These are phyloP conservation scores for Busseola fusca DNA, from an alignment of 2,888 invertebrate genomes.

Conservation along the genomic window DNA sequence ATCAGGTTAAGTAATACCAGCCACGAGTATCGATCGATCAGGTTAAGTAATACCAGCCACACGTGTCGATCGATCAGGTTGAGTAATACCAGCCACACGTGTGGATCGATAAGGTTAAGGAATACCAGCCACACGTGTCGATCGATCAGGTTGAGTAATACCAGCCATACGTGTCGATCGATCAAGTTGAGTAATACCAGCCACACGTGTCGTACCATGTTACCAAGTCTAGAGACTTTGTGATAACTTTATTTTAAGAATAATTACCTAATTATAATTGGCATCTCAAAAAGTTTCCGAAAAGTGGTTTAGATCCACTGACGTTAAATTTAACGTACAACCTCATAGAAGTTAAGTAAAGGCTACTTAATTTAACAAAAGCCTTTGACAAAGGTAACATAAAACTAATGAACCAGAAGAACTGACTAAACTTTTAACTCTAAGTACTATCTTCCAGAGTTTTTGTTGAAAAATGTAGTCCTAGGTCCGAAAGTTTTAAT, in stretches of 20 bases:
- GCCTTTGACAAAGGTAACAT: conserved; percentile 9
- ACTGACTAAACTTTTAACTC: conserved; percentile 23
- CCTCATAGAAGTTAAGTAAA: not conserved
- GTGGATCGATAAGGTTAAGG: too few relatives aligned
- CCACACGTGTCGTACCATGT: too few relatives aligned
- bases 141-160: too few relatives aligned
- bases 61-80: too few relatives aligned
- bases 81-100: too few relatives aligned
- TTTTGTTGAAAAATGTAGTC: conserved; percentile 11
- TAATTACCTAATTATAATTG: not conserved
- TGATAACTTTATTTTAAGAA: not conserved
- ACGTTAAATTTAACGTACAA: not conserved
- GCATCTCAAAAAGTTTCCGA: not conserved
- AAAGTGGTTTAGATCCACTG: not conserved
- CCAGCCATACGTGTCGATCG: too few relatives aligned
- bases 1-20: too few relatives aligned
- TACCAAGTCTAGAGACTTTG: too few relatives aligned
- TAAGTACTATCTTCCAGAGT: conserved; percentile 4
- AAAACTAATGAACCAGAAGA: conserved; percentile 22
- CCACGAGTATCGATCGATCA: too few relatives aligned
- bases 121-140: too few relatives aligned
- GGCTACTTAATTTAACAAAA: not conserved
- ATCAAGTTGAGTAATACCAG: too few relatives aligned
- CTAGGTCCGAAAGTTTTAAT: conserved; percentile 32
- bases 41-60: too few relatives aligned